Evolutionary conservation across 2,888 invertebrate species (phyloP).

Genomic region (Colletes collaris): DNA sequence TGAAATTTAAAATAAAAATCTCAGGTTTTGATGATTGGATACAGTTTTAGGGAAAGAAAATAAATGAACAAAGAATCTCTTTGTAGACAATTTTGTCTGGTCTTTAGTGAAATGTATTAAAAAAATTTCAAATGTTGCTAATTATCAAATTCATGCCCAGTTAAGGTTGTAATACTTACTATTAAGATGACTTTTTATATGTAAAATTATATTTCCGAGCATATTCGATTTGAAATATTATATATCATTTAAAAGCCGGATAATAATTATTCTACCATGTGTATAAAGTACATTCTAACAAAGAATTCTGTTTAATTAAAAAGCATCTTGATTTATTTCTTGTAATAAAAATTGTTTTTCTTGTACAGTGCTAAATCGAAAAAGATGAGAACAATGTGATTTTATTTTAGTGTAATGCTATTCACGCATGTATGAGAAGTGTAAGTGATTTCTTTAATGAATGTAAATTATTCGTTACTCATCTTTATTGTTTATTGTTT

Average conservation of each 20-base stretch:
- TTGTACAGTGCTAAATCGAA: slow-evolving; percentile 25
- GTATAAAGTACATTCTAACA: slow-evolving; percentile 38
- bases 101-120: slow-evolving; percentile 49
- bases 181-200: slow-evolving; percentile 69
- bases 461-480: slow-evolving; percentile 60
- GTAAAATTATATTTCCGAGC: slow-evolving; percentile 64
- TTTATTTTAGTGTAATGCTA: slow-evolving; percentile 47
- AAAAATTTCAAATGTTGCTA: slow-evolving; percentile 52
- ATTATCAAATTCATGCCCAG: slow-evolving; percentile 61
- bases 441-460: slow-evolving; percentile 48
- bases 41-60: slow-evolving; percentile 27
- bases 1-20: slow-evolving; percentile 53
- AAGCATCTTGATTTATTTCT: slow-evolving; percentile 35
- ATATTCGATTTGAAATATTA: slow-evolving; percentile 63
- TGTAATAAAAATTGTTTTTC: slow-evolving; percentile 26
- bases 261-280: slow-evolving; percentile 57
- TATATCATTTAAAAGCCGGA: slow-evolving; percentile 59
- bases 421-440: slow-evolving; percentile 40
- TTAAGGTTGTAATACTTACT: slow-evolving; percentile 71
- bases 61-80: slow-evolving; percentile 41
- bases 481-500: slow-evolving; percentile 65
- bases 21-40: slow-evolving; percentile 56
- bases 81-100: slow-evolving; percentile 57
- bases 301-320: slow-evolving; percentile 30
- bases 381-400: slow-evolving; percentile 30